Base-by-base conservation (phyloP, 92 coral and sea anemone genomes). In the Pocillopora meandrina region DNA sequence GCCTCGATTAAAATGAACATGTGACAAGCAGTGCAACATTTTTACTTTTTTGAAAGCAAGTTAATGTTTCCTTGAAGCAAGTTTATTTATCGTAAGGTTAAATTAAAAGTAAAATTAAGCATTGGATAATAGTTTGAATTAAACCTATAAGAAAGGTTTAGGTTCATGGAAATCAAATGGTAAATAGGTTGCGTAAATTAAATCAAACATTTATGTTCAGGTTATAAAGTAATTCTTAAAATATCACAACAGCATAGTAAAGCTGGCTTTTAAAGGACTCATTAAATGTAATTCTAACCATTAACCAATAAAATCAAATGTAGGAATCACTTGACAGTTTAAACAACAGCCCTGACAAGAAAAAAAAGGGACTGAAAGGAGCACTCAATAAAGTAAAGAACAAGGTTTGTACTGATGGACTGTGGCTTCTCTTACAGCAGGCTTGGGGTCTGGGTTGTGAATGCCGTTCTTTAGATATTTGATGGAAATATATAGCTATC, bases 301-400 rank as follows among this genome's bases (percentile, higher is more conserved):
- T 84, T 65, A 84, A 83, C 75, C 26, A 61, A 62, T 47, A 91
- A 93, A 76, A 61, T 84, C 82, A 87, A 84, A 87, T 88, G 83
- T 91, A 92, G 95, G 95, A 92, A 76, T 92, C 98, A 62, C 93
- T 94, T 61, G 95, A 94, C 92, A 90, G 92, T 75, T 86, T 90
- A 86, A 91, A 86, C 89, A 85, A 71, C 86, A 91, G 92, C 64
- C 95, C 96, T 14, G 96, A 93, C 82, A 95, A 95, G 98, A 95
- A 95, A 91, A 95, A 93, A 95, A 95, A 95, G 66, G 96, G 96
- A 55, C 55, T 93, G 61, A 95, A 95, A 72, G 98, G 94, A 80
- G 96, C 96, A 2, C 87, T 95, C 57, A 87, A 86, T 89, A 92
- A 90, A 87, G 94, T 92, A 71, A 89, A 82, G 78, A 90, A 93